Conservation (phyloP, 2,113 vertebrate genomes). For the Tupaia chinensis region DNA sequence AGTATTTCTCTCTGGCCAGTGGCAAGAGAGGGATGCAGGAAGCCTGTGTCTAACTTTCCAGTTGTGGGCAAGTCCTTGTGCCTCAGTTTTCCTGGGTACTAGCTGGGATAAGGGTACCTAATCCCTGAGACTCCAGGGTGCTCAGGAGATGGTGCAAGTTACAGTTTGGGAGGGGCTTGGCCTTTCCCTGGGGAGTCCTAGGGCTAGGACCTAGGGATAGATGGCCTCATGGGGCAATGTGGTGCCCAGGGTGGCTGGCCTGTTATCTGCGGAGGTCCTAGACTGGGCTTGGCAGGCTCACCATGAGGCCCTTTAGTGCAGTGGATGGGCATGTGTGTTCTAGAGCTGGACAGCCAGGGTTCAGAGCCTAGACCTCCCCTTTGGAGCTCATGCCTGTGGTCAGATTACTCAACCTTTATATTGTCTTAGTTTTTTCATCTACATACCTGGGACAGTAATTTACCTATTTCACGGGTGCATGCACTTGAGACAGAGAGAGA, state of each 20-base stretch:
- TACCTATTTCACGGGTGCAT: fast-evolving
- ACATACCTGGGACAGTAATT: background rate
- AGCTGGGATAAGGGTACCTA: background rate
- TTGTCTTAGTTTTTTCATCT: background rate
- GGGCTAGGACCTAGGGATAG: background rate
- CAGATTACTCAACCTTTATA: background rate
- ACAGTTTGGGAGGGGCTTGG: background rate
- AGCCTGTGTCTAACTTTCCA: background rate
- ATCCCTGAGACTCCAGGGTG: background rate
- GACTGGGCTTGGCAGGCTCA: background rate
- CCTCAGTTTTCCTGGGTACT: background rate
- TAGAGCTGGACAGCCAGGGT: fast-evolving
- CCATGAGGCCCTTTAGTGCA: fast-evolving
- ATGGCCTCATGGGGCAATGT: fast-evolving
- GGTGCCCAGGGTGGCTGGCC: background rate
- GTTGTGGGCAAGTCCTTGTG: background rate
- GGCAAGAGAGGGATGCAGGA: background rate
- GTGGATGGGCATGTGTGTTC: background rate
- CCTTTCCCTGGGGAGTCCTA: fast-evolving
- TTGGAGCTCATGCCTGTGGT: background rate
- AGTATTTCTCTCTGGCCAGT: background rate
- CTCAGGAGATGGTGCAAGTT: background rate
- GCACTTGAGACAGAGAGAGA: too few species aligned
- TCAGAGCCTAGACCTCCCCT: background rate
- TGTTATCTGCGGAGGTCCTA: background rate